Evolutionary conservation across 2,113 vertebrate genomes (phyloP).

Genomic region (Coptodon bakossiorum): DNA sequence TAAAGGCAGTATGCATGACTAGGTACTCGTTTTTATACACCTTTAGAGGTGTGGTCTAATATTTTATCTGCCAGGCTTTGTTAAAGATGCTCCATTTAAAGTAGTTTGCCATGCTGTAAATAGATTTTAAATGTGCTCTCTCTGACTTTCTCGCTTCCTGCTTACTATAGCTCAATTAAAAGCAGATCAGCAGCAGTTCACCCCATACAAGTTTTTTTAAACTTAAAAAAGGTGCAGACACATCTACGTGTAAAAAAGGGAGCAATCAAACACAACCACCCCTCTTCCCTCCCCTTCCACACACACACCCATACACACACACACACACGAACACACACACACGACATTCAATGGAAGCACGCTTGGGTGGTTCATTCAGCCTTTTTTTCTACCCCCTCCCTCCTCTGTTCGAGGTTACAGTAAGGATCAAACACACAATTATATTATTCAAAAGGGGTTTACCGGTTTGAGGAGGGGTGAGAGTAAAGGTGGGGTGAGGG

Average conservation of each 20-base stretch:
- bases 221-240: conserved; percentile 27
- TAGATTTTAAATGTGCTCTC: neutral
- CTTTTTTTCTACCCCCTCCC: neutral
- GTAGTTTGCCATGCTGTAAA: neutral
- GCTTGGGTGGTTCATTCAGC: conserved; percentile 52
- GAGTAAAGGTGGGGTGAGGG: neutral
- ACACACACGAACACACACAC: neutral
- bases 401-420: conserved; percentile 41
- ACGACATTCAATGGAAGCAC: conserved; percentile 6
- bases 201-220: neutral
- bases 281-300: neutral
- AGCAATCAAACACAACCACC: conserved; percentile 23
- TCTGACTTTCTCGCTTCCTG: neutral
- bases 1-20: neutral
- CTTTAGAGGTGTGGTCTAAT: neutral
- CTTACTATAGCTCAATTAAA: conserved; percentile 21
- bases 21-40: neutral
- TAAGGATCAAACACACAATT: conserved; percentile 65
- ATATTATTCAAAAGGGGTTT: conserved; percentile 78
- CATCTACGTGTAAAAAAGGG: conserved; percentile 3
- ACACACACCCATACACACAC: neutral
- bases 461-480: conserved; percentile 52
- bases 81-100: neutral
- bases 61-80: neutral
- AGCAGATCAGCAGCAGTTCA: conserved; percentile 19